Evolutionary conservation across 2,113 vertebrate genomes (phyloP).

Genomic region (Clarias magur): DNA sequence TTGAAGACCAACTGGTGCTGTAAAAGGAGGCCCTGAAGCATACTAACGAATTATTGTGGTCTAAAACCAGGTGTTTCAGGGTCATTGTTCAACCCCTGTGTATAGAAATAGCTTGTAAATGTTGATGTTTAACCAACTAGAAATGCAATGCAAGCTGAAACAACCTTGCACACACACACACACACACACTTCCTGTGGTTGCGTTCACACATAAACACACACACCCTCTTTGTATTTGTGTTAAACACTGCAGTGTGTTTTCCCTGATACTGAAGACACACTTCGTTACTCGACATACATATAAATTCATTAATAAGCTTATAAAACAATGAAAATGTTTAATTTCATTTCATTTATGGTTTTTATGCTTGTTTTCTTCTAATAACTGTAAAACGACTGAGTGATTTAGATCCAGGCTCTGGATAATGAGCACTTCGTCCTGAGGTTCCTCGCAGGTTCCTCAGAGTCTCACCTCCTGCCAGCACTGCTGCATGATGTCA

Average conservation of each 20-base stretch:
- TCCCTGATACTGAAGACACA: background rate
- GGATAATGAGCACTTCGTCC: background rate
- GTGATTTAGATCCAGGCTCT: background rate
- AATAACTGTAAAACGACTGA: background rate
- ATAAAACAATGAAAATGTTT: background rate
- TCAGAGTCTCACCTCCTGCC: constrained; percentile 81
- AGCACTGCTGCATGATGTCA: constrained; percentile 86
- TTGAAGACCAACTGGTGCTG: too few species aligned
- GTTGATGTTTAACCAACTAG: background rate
- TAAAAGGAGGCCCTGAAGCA: too few species aligned
- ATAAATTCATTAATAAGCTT: background rate
- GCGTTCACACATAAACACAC: too few species aligned
- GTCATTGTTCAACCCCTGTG: too few species aligned
- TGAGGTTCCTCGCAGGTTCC: too few species aligned
- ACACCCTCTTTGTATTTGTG: background rate
- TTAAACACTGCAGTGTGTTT: background rate
- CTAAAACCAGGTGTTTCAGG: too few species aligned
- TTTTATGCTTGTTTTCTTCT: background rate
- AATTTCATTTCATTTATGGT: background rate
- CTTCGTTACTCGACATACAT: background rate
- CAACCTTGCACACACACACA: background rate
- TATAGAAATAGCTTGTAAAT: background rate
- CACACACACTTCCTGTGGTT: background rate
- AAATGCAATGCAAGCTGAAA: background rate
- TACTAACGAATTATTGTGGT: too few species aligned